A percentile compares a stretch with the other conserved stretches of the same genome.
These are phyloP conservation scores for Sebastes minor DNA, from an alignment of 2,797 vertebrate genomes.

Conservation along the genomic window DNA sequence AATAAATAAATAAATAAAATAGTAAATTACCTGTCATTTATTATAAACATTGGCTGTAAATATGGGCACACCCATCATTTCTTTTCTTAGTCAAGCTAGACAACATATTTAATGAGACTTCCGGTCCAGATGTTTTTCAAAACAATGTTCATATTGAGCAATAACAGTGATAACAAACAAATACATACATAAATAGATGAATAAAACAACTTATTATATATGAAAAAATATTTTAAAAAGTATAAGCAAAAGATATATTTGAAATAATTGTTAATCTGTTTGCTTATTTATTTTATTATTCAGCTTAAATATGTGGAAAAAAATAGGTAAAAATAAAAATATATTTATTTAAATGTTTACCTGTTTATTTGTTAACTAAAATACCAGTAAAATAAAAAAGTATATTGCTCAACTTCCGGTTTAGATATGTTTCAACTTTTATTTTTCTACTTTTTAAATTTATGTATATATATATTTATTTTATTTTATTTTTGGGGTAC, in stretches of 20 bases:
- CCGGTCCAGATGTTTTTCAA: conserved; percentile 26
- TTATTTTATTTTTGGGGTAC: no score
- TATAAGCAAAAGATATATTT: background rate
- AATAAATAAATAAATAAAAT: no score
- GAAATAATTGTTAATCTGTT: background rate
- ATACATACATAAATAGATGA: background rate
- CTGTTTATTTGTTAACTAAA: background rate
- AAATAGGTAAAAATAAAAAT: accelerated
- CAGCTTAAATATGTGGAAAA: no score
- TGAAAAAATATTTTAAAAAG: accelerated
- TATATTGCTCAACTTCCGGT: no score
- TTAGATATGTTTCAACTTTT: no score
- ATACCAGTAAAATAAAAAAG: background rate
- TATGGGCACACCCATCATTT: background rate
- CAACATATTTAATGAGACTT: background rate
- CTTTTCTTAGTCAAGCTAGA: background rate
- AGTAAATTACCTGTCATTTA: background rate
- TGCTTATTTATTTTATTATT: background rate
- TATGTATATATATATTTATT: no score
- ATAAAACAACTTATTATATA: background rate
- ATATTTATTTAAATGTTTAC: accelerated
- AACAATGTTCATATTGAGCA: background rate
- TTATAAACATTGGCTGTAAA: background rate
- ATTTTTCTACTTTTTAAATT: no score
- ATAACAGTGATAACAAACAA: background rate